A percentile compares a stretch with the other conserved stretches of the same genome.
phyloP scores from a whole-genome alignment of 2,888 invertebrate species.

The Norana najaformis region DNA sequence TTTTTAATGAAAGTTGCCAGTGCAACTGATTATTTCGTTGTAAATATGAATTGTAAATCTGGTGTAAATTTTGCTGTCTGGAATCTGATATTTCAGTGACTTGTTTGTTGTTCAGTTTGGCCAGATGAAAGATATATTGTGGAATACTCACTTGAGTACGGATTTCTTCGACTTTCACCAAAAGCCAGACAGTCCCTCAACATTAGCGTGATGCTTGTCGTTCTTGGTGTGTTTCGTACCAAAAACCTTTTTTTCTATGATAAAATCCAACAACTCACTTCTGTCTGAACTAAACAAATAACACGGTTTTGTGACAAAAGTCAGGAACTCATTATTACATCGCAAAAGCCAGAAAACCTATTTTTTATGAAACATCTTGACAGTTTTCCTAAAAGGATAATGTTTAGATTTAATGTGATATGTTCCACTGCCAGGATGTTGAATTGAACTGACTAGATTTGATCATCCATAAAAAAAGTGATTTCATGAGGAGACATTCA shows the following conservation, averaged over 20 bases:
- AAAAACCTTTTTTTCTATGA: not conserved
- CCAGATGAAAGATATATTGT: constrained; percentile 91
- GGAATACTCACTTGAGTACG: constrained; percentile 96
- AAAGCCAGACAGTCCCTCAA: constrained; percentile 82
- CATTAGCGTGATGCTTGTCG: constrained; percentile 76
- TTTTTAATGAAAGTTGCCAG: too few species aligned
- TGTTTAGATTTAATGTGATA: too few species aligned
- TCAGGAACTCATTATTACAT: not conserved
- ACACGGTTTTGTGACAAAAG: not conserved
- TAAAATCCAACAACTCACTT: not conserved
- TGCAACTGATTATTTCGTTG: not conserved
- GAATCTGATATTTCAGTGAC: not conserved
- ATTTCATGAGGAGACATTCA: not conserved
- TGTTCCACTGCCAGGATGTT: not conserved
- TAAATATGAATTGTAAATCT: not conserved
- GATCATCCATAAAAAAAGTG: not conserved
- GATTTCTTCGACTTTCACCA: constrained; percentile 86
- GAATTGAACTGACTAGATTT: not conserved
- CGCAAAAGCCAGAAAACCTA: not conserved
- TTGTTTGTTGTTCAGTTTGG: constrained; percentile 64
- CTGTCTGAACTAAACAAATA: not conserved
- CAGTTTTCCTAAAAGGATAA: too few species aligned
- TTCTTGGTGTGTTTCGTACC: constrained; percentile 60
- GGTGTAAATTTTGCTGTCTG: not conserved
- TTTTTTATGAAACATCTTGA: not conserved